Percentiles rank a stretch among this genome's conserved stretches.
Evolutionary conservation across 2,888 invertebrate species (phyloP).

Genomic region (Mactromeris polynyma): DNA sequence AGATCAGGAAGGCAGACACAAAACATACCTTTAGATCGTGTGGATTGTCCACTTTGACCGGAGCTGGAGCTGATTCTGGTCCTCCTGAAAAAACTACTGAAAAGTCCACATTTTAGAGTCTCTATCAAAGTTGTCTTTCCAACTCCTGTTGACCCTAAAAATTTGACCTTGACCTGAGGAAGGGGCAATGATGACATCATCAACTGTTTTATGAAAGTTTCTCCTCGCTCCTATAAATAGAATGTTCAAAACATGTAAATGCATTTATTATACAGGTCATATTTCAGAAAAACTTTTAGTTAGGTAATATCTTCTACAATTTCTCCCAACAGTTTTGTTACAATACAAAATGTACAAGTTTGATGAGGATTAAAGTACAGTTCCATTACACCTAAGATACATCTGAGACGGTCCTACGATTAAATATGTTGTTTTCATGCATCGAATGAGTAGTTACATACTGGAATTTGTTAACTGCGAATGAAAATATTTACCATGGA

Average conservation of each 20-base stretch:
- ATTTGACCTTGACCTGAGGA: conserved; percentile 90
- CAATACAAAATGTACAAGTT: no score
- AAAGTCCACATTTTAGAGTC: conserved; percentile 91
- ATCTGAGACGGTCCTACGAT: no score
- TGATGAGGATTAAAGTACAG: no score
- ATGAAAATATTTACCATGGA: no score
- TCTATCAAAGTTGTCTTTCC: conserved; percentile 92
- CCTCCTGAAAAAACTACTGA: conserved; percentile 90
- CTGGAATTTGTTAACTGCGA: no score
- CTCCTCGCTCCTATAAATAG: conserved; percentile 86
- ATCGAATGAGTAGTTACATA: no score
- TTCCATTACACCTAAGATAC: no score
- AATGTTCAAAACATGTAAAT: neutral
- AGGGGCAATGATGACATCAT: conserved; percentile 88
- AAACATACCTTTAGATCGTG: conserved; percentile 1
- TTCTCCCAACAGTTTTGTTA: no score
- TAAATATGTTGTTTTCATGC: no score
- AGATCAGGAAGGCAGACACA: neutral
- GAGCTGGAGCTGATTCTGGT: conserved; percentile 69
- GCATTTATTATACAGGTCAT: neutral
- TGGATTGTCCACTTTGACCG: neutral
- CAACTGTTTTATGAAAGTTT: conserved; percentile 90
- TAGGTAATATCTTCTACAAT: no score
- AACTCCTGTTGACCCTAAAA: conserved; percentile 92
- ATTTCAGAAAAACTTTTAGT: no score